Percentiles rank a stretch among this genome's conserved stretches.
Conservation (phyloP, 2,888 invertebrate genomes). For the Torymus texanus region DNA sequence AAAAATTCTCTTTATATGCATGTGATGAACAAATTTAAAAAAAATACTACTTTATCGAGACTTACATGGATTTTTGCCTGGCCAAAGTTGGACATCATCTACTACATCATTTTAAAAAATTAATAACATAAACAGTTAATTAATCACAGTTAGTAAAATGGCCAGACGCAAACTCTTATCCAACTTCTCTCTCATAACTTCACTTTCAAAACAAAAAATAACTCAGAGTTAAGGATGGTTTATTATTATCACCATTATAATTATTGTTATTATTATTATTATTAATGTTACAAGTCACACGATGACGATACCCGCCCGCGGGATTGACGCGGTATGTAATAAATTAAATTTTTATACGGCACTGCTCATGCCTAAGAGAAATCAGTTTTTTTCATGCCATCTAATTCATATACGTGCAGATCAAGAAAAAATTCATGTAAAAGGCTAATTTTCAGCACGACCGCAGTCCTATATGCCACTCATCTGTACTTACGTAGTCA, state of each 20-base stretch:
- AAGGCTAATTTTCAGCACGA: not conserved
- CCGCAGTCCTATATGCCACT: constrained; percentile 38
- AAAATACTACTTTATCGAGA: not conserved
- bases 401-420: too few species aligned
- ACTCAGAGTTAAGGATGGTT: too few species aligned
- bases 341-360: constrained; percentile 22
- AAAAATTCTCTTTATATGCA: too few species aligned
- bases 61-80: not conserved
- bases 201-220: not conserved
- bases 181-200: not conserved
- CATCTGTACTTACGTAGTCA: constrained; percentile 70
- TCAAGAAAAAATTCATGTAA: constrained; percentile 23
- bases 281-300: too few species aligned
- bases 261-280: too few species aligned
- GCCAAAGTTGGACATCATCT: not conserved
- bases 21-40: too few species aligned
- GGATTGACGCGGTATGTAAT: not conserved
- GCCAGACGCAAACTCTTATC: too few species aligned
- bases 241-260: too few species aligned
- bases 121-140: too few species aligned
- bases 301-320: too few species aligned
- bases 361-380: not conserved
- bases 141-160: too few species aligned
- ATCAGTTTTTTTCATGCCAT: not conserved
- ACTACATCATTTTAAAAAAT: too few species aligned